Base-by-base conservation (phyloP, 2,888 invertebrate species). In the Cancer borealis region DNA sequence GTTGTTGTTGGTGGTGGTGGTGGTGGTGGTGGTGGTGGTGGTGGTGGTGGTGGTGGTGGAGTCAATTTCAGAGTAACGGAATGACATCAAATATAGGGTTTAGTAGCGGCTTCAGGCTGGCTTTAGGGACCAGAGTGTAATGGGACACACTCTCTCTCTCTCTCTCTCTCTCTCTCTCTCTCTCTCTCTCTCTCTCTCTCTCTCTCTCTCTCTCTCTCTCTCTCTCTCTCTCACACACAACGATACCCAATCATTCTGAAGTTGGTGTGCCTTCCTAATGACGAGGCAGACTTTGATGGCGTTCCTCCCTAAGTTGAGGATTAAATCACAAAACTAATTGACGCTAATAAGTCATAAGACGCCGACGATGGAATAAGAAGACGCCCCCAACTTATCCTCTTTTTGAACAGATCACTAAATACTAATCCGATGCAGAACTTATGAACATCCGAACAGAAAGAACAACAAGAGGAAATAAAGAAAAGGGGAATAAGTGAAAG, bases 1-100 rank as follows among this genome's bases (percentile, higher is more conserved):
- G 10, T 4, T 49, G 14, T 3, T 66, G 66, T 2, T 66, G 66
- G n/a, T 66, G 79, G 30, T 79, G 79, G 79, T 79, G 79, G 79
- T 79, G 79, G 79, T 79, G 30, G 79, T 79, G 79, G 79, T 79
- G 79, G 12, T 30, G 79, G 30, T 79, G 79, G 79, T 79, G 79
- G 30, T 30, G 79, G 79, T 30, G 79, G 79, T 79, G 79, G 79
- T 30, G 79, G 79, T 79, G 79, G 79, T 79, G 79, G 12, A 54
- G 54, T 54, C 54, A 17, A 54, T 54, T 54, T 54, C 17, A 54
- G 14, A 54, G 54, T 17, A 54, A 54, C 54, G 54, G 54, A 54
- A 54, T 54, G 54, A 54, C 54, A 54, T 17, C 54, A 14, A 54
- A 54, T 54, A 54, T 17, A 54, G 54, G 54, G 17, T 54, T 54